phyloP scores from a whole-genome alignment of 2,888 invertebrate species.

The Bugulina stolonifera region DNA sequence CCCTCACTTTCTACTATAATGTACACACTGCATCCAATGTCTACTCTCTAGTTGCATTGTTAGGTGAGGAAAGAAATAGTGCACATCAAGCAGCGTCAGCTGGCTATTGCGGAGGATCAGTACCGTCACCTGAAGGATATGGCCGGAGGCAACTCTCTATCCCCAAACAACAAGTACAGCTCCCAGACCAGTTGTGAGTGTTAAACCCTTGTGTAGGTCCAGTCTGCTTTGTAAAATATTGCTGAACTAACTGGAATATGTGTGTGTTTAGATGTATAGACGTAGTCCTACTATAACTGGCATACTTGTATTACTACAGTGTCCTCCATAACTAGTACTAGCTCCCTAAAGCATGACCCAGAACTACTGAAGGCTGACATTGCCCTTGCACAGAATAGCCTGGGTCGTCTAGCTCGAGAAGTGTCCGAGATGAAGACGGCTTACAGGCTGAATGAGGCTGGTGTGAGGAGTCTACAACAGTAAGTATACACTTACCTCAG shows the following conservation, averaged over 20 bases:
- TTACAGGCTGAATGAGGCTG: conserved; percentile 82
- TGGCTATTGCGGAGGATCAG: conserved; percentile 89
- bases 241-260: too few species aligned
- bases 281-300: too few species aligned
- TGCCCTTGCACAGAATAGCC: conserved; percentile 78
- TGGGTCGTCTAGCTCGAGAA: conserved; percentile 80
- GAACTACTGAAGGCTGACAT: conserved; percentile 87
- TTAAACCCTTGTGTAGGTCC: too few species aligned
- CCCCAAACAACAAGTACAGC: conserved; percentile 77
- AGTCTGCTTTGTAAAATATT: too few species aligned
- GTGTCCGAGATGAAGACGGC: conserved; percentile 84
- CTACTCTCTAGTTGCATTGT: conserved; percentile 32
- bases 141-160: conserved; percentile 70
- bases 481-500: too few species aligned
- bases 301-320: conserved; percentile 26
- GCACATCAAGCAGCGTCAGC: conserved; percentile 87
- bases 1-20: too few species aligned
- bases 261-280: too few species aligned
- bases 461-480: conserved; percentile 84
- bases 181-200: conserved; percentile 51
- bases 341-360: conserved; percentile 79
- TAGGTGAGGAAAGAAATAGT: conserved; percentile 95
- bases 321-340: conserved; percentile 35
- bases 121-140: conserved; percentile 81
- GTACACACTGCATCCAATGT: too few species aligned